Evolutionary conservation across 2,888 invertebrate genomes (phyloP).

Genomic region (Macaria notata): DNA sequence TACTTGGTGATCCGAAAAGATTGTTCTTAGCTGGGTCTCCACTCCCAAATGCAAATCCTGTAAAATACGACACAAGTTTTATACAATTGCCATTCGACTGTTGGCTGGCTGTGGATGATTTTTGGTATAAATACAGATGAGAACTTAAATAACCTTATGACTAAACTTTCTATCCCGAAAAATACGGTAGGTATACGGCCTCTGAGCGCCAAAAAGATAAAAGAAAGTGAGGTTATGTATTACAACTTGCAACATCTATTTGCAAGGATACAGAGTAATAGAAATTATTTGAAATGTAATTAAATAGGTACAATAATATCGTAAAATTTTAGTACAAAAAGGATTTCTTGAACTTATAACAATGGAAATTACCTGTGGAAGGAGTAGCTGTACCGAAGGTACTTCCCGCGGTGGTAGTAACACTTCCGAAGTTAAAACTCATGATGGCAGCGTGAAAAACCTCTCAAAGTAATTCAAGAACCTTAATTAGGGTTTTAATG

Average conservation of each 20-base stretch:
- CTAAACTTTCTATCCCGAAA: no score
- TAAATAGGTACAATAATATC: no score
- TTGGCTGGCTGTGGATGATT: no score
- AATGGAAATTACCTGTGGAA: conserved; percentile 51
- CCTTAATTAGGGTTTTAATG: no score
- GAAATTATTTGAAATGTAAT: background rate
- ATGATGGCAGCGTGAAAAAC: conserved; percentile 33
- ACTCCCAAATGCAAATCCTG: conserved; percentile 64
- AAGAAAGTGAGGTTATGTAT: conserved; percentile 23
- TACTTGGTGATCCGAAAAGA: conserved; percentile 50
- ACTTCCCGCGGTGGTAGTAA: conserved; percentile 57
- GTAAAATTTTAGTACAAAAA: no score
- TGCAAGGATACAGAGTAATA: background rate
- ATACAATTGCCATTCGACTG: background rate
- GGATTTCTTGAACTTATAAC: no score
- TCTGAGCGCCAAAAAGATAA: background rate
- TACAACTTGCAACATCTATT: background rate
- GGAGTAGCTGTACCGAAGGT: conserved; percentile 63
- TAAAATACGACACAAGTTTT: conserved; percentile 20
- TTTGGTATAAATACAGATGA: no score
- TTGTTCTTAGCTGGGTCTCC: conserved; percentile 68
- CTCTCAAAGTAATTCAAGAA: no score
- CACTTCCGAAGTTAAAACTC: conserved; percentile 61
- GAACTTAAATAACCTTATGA: no score
- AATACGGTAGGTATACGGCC: no score